phyloP scores from a whole-genome alignment of 2,797 vertebrate species.

The Sebastes aleutianus region DNA sequence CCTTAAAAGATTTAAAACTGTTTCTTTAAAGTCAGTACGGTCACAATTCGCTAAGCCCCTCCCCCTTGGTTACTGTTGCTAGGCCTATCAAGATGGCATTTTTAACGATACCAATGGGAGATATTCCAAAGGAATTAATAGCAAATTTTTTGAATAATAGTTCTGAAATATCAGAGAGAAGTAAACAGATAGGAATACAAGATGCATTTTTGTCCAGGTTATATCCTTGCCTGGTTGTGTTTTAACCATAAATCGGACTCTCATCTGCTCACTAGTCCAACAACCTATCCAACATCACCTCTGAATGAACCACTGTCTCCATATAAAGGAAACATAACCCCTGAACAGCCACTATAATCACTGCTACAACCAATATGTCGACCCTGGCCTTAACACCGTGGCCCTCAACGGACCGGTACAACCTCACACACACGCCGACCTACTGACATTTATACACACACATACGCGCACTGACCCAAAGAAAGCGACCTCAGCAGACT shows the following conservation, averaged over 20 bases:
- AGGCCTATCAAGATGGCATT: fast-evolving
- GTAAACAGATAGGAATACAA: too few relatives aligned
- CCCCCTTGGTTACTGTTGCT: too few relatives aligned
- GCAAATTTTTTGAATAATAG: fast-evolving
- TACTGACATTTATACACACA: slow-evolving; percentile 26
- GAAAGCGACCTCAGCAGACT: slow-evolving; percentile 22
- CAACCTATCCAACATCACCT: neutral
- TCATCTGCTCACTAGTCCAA: neutral
- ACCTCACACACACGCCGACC: slow-evolving; percentile 9
- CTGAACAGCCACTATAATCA: neutral
- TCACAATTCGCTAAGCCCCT: neutral
- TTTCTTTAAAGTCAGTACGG: neutral
- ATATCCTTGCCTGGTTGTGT: neutral
- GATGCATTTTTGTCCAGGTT: neutral
- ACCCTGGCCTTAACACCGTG: neutral
- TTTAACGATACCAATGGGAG: fast-evolving
- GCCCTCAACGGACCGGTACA: neutral
- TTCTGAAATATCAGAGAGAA: too few relatives aligned
- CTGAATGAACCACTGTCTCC: neutral
- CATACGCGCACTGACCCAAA: slow-evolving; percentile 8
- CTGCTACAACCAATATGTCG: neutral
- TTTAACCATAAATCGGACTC: neutral
- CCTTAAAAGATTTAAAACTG: neutral
- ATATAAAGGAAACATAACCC: neutral
- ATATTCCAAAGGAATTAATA: too few relatives aligned